Evolutionary conservation across 2,113 vertebrate genomes (phyloP), one percentile per base, ranked within the genome.

Genomic region (Chaenocephalus aceratus): DNA sequence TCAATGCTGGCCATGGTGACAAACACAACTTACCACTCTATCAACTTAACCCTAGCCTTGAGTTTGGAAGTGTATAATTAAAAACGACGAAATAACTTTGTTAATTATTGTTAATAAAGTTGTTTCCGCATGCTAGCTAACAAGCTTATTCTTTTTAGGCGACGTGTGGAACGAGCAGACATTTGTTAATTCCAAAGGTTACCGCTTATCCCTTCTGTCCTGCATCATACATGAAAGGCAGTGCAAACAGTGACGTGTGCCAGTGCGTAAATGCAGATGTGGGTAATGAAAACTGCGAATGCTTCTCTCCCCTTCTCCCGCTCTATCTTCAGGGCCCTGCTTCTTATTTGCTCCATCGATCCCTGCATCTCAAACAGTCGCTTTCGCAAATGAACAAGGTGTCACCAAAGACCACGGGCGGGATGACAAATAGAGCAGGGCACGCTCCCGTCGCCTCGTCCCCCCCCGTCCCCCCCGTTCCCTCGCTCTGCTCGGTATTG

Each of bases 341-440:
- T 78, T 84, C 36, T 69, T 89, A 57, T 93, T 94, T 91, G 85
- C 85, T 82, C 70, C 12, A 93, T 94, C 86, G 91, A 94, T 94
- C 69, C 21, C 75, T 87, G 91, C 89, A 92, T 93, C 87, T 92
- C 83, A 89, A 91, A 88, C 71, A 90, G 83, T 85, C 63, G 68
- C 82, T 90, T 90, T 91, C 63, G 82, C 87, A 92, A 93, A 92
- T 92, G 91, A 92, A 87, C 92, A 91, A 83, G 77, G 90, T 93
- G 93, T 92, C 92, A 90, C 91, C 75, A 79, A 88, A 87, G 88
- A 87, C 85, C 84, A 66, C 2, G 56, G 83, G 62, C 44, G 8
- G 79, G 85, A 86, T 90, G 91, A 93, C 90, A 89, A 90, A 91
- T 89, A 88, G 90, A 86, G 77, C 80, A 21, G 54, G 58, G 52